Base-by-base conservation (phyloP, 2,797 vertebrate species). In the Enteromius mattozi region DNA sequence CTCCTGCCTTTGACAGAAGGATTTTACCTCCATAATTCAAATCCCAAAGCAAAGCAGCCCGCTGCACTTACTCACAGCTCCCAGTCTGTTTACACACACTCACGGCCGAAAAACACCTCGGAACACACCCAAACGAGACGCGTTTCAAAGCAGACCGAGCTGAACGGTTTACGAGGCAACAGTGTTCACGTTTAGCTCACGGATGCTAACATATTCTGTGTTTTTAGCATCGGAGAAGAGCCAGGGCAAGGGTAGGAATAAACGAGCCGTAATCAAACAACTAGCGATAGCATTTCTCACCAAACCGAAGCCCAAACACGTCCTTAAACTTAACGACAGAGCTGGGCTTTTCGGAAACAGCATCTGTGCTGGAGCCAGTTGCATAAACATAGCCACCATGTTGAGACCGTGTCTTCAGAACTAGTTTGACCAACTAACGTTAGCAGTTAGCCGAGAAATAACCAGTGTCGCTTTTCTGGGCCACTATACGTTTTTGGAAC, bases 1-100 rank as follows among this genome's bases (percentile, higher is more conserved):
- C 97, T 99, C 96, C 96, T 98, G 97, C 95, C 97, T 98, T 96
- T 98, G 97, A 98, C 98, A 98, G 97, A 97, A 97, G 96, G 95
- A 96, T 97, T 98, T 98, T 99, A 99, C 97, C 98, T 98, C 98
- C 98, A 98, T 97, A 98, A 99, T 99, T 98, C 97, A 99, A 99
- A 99, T 98, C 97, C 97, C 97, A 97, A 95, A 97, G 96, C 96
- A 95, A 96, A 96, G 96, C 95, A 94, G 97, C 96, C 96, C 40
- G 82, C 75, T 94, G 96, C 96, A 95, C 96, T 94, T 93, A 93
- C 96, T 96, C 94, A 91, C 93, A 93, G 94, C 94, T 91, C 95
- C 91, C 86, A 92, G 92, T 86, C 86, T 94, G 93, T 96, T 95
- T 94, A 95, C 95, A 79, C 27, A 47, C 37, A 45, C 81, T 3